Evolutionary conservation across 2,888 invertebrate genomes (phyloP).

Genomic region (Drosophila pseudotalamancana): DNA sequence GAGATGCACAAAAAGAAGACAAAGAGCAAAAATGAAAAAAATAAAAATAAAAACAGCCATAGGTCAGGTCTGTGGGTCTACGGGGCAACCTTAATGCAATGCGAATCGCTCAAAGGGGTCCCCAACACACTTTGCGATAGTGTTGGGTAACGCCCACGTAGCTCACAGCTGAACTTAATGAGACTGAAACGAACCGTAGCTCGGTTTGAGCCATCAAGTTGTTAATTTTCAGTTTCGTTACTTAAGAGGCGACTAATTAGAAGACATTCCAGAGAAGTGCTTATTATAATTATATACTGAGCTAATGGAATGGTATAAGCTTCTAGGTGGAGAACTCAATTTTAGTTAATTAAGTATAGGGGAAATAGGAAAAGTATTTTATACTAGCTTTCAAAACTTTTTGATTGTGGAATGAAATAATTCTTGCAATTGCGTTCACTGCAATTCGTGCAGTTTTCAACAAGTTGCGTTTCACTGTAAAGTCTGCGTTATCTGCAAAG

Average conservation of each 20-base stretch:
- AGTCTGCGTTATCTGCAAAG: neutral
- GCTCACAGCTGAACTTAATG: constrained; percentile 5
- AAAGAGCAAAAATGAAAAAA: constrained; percentile 40
- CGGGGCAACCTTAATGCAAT: constrained; percentile 59
- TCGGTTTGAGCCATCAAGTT: constrained; percentile 2
- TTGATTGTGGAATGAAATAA: neutral
- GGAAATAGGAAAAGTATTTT: too few species aligned
- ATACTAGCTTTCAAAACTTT: too few species aligned
- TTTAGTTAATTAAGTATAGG: neutral
- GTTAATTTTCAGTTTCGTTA: neutral
- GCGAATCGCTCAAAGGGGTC: neutral
- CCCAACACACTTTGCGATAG: neutral
- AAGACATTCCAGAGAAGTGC: neutral
- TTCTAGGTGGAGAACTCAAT: neutral
- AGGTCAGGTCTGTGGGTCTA: constrained; percentile 73
- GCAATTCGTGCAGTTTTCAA: neutral
- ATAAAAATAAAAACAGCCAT: constrained; percentile 33
- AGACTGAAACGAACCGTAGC: neutral
- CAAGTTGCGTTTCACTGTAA: neutral
- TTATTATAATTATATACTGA: neutral
- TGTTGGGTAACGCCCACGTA: constrained; percentile 6
- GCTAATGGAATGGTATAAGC: neutral
- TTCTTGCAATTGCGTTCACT: too few species aligned
- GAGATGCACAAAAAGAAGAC: constrained; percentile 15
- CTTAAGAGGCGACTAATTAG: neutral